A percentile compares a stretch with the other conserved stretches of the same genome.
Conservation (phyloP, 2,113 vertebrate genomes). For the Macaca nemestrina region DNA sequence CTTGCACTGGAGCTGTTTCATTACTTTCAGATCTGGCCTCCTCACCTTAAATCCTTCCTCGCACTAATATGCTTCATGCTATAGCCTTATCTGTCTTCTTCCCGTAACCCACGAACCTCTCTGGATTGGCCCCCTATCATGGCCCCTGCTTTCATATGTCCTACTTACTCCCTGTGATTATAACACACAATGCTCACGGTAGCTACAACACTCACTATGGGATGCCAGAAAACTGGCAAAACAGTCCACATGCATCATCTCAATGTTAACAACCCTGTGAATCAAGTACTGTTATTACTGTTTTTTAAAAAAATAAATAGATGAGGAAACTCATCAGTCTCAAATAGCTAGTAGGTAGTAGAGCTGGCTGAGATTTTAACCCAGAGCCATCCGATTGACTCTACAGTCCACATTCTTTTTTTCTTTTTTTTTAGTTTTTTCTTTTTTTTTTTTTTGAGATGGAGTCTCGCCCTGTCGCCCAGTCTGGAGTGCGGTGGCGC, state of each 20-base stretch:
- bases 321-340: not conserved
- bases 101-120: fast-evolving
- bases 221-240: not conserved
- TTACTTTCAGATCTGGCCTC: not conserved
- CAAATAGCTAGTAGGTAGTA: not conserved
- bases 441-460: not conserved
- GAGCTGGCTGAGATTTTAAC: not conserved
- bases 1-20: not conserved
- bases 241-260: not conserved
- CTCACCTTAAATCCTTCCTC: not conserved
- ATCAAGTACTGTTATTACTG: not conserved
- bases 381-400: not conserved
- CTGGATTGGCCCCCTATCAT: not conserved
- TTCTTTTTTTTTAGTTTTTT: too few species aligned
- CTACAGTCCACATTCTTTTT: not conserved
- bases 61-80: not conserved
- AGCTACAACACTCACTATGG: fast-evolving
- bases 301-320: not conserved
- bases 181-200: fast-evolving
- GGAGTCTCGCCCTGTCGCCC: too few species aligned
- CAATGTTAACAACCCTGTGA: not conserved
- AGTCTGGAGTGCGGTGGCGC: too few species aligned
- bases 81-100: not conserved
- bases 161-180: not conserved
- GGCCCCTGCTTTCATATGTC: not conserved